Evolutionary conservation across 92 coral and sea anemone genomes (phyloP), one percentile per base, ranked within the genome.

Genomic region (Zoanthus solanderi): DNA sequence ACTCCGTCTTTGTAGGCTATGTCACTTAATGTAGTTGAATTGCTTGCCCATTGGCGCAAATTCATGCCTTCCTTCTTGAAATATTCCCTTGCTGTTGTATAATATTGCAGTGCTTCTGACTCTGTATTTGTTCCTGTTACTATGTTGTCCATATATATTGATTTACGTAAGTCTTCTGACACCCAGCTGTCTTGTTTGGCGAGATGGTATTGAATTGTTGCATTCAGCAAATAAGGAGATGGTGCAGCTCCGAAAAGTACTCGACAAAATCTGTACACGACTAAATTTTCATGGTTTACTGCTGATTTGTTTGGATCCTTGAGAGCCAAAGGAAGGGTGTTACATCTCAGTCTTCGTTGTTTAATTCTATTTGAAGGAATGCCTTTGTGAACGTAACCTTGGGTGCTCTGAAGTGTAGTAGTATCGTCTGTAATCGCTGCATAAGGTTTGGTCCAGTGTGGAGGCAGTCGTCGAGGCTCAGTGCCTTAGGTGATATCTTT

Each of bases 271-370:
- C 94, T 66, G 87, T 86, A 89, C 32, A 57, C 46, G 72, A 16
- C 66, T 65, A 89, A 1, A 71, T 92, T 92, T 10, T 89, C 82
- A 29, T 83, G 52, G 74, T 82, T 48, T 50, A 77, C 61, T 45
- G 89, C 87, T 4, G 95, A 84, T 83, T 87, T 87, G 68, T 71
- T 75, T 17, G 73, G 75, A 74, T 92, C 90, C 84, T 83, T 76
- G n/a, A n/a, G 14, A 92, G 87, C 94, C 92, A 92, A 13, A 92
- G 88, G 48, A 92, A 92, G 76, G 92, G 83, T 45, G 92, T 92
- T n/a, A 92, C 92, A 67, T 92, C 94, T 84, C 92, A 72, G 82
- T 89, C 94, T 79, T 61, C 84, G 48, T 17, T 18, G 83, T 85
- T 86, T 45, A 92, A 73, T 30, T 89, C 90, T 23, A 85, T 89